A percentile compares a stretch with the other conserved stretches of the same genome.
Evolutionary conservation across 2,113 vertebrate species (phyloP).

Genomic region (Lucifuga dentata): DNA sequence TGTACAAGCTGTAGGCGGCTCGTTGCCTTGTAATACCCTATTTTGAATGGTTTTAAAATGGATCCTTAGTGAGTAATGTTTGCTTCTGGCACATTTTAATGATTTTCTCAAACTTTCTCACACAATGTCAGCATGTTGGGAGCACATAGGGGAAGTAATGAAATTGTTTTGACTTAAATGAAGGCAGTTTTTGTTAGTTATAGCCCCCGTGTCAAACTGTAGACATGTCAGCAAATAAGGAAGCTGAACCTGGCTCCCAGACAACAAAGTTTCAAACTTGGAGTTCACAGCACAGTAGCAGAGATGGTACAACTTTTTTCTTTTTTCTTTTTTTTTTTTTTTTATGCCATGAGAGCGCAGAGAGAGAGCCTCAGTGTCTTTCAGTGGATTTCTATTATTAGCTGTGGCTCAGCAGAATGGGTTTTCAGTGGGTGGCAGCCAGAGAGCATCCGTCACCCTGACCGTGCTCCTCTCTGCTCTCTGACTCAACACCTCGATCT

Average conservation of each 20-base stretch:
- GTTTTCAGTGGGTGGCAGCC: conserved; percentile 55
- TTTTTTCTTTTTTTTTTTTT: conserved; percentile 23
- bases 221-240: conserved; percentile 10
- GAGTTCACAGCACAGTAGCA: conserved; percentile 28
- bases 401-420: conserved; percentile 60
- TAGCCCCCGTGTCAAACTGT: conserved; percentile 12
- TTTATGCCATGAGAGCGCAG: conserved; percentile 40
- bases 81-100: background rate
- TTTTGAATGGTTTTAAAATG: background rate
- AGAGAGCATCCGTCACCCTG: conserved; percentile 61
- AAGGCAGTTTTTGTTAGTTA: conserved; percentile 19
- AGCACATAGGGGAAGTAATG: background rate
- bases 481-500: conserved; percentile 60
- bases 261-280: conserved; percentile 9
- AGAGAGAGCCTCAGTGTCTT: conserved; percentile 46
- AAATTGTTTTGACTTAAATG: conserved; percentile 12
- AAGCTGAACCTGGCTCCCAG: conserved; percentile 17
- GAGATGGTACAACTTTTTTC: conserved; percentile 37
- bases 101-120: background rate
- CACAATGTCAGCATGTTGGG: background rate
- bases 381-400: conserved; percentile 60
- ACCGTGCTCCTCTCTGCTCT: conserved; percentile 37
- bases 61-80: background rate
- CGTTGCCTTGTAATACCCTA: background rate
- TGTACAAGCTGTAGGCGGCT: background rate